A percentile compares a stretch with the other conserved stretches of the same genome.
phyloP scores from a whole-genome alignment of 1,140 invertebrate genomes.

The Ceratosolen solmsi region DNA sequence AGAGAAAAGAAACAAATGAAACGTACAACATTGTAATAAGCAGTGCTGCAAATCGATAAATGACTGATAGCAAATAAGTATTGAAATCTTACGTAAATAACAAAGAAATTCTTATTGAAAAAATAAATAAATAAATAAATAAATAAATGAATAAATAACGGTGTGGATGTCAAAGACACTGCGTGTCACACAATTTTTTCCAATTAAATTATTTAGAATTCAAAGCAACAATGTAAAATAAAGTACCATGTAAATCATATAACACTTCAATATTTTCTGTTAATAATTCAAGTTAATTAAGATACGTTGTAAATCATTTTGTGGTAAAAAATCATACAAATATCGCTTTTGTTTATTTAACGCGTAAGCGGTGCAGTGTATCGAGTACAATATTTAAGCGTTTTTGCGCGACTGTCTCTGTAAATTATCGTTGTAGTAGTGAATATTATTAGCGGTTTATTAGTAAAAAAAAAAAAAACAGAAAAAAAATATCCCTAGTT shows the following conservation, averaged over 20 bases:
- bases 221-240: conserved; percentile 58
- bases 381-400: conserved; percentile 48
- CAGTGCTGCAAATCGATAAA: conserved; percentile 67
- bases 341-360: conserved; percentile 40
- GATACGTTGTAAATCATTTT: conserved; percentile 46
- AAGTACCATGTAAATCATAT: conserved; percentile 35
- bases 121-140: conserved; percentile 40
- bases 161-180: conserved; percentile 46
- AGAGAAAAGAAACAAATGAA: conserved; percentile 48
- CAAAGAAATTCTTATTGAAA: conserved; percentile 25
- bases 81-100: conserved; percentile 56
- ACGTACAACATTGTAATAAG: conserved; percentile 51
- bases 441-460: conserved; percentile 63
- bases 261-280: conserved; percentile 40
- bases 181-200: conserved; percentile 28
- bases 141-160: conserved; percentile 20
- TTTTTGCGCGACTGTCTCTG: conserved; percentile 47
- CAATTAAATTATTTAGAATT: conserved; percentile 47
- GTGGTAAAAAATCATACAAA: conserved; percentile 26
- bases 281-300: conserved; percentile 36
- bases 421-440: conserved; percentile 52
- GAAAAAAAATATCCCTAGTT: conserved; percentile 63
- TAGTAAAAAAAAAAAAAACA: conserved; percentile 63
- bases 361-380: conserved; percentile 48
- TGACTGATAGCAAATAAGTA: conserved; percentile 72